Conservation (phyloP, 2,113 vertebrate genomes). For the Amblyopsis rosae region DNA sequence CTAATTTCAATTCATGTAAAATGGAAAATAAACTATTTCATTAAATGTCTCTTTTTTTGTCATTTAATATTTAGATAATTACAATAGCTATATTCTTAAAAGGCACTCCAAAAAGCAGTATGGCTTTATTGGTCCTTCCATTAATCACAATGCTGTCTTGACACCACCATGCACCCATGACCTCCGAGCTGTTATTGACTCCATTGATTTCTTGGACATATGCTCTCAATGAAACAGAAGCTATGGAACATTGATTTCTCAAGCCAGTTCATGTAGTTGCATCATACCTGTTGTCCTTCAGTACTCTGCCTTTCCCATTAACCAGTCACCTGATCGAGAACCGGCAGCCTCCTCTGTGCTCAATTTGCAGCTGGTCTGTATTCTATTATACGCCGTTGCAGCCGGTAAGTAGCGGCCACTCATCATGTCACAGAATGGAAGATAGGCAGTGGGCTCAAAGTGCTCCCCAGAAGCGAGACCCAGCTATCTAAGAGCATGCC, state of each 20-base stretch:
- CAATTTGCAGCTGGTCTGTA: background rate
- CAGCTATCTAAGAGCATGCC: constrained; percentile 40
- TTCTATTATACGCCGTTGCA: background rate
- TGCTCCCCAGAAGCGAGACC: constrained; percentile 39
- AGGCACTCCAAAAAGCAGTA: constrained; percentile 4
- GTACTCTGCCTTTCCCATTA: background rate
- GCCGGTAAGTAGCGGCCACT: constrained; percentile 47
- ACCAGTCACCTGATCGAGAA: constrained; percentile 14
- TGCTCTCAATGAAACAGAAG: too few relatives aligned
- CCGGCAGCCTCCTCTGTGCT: constrained; percentile 14
- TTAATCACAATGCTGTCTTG: background rate
- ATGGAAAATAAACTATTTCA: constrained; percentile 57
- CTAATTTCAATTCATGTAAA: constrained; percentile 53
- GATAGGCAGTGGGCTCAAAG: constrained; percentile 59
- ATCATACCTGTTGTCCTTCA: background rate
- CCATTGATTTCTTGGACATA: background rate
- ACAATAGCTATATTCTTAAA: background rate
- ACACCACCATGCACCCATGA: background rate
- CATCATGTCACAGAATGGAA: constrained; percentile 26
- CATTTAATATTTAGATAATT: background rate
- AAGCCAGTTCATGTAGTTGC: too few relatives aligned
- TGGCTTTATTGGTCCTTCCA: constrained; percentile 1
- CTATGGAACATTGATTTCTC: too few relatives aligned
- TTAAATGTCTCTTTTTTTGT: constrained; percentile 32
- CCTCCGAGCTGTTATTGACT: background rate